Evolutionary conservation across 1,140 invertebrate species (phyloP).

Genomic region (Sarcophaga bullata): DNA sequence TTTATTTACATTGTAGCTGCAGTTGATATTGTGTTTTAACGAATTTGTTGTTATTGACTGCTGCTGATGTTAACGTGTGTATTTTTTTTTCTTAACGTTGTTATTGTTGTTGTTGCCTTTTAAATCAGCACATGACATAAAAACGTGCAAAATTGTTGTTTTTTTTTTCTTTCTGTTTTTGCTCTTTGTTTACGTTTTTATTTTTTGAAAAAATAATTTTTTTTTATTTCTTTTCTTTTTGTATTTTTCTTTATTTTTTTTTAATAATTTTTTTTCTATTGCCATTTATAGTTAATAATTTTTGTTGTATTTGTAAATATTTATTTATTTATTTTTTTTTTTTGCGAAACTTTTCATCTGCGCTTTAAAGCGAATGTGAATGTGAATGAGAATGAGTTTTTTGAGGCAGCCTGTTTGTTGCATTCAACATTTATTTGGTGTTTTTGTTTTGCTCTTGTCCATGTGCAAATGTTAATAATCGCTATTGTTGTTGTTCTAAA

Average conservation of each 20-base stretch:
- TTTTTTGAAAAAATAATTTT: background rate
- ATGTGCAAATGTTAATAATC: too few relatives aligned
- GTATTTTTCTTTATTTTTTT: conserved; percentile 8
- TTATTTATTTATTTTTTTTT: background rate
- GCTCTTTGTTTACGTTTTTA: too few relatives aligned
- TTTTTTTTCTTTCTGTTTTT: background rate
- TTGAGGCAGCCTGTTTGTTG: too few relatives aligned
- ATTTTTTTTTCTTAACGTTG: background rate
- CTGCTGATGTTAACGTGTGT: background rate
- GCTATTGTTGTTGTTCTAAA: too few relatives aligned
- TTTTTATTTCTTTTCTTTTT: background rate
- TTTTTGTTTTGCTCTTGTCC: too few relatives aligned
- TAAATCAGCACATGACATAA: conserved; percentile 21
- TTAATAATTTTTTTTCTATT: background rate
- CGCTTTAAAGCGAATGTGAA: background rate
- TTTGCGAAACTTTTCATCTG: background rate
- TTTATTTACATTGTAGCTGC: background rate
- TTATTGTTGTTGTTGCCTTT: background rate
- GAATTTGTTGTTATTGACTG: too few relatives aligned
- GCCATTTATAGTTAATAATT: background rate
- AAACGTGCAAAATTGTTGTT: conserved; percentile 11
- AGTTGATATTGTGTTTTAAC: background rate
- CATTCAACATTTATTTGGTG: too few relatives aligned
- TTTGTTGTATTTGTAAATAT: background rate
- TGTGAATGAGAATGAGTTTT: too few relatives aligned